These are phyloP conservation scores for Campoplex capitator DNA, from an alignment of 2,888 invertebrate species.

Conservation along the genomic window DNA sequence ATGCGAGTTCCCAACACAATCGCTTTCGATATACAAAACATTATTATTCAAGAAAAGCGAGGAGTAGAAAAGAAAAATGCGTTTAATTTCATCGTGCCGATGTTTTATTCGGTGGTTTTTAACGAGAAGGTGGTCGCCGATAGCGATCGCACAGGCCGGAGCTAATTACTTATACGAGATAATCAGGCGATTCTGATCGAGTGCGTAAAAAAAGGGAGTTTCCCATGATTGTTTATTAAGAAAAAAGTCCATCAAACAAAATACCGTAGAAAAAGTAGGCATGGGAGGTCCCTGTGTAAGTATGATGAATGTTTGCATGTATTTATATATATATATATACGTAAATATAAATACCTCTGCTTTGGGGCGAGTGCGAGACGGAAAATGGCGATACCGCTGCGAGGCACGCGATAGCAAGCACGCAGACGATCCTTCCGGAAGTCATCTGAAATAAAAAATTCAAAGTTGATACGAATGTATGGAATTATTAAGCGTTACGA, in stretches of 20 bases:
- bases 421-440: conserved; percentile 77
- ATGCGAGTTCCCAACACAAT: neutral
- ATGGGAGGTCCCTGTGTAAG: neutral
- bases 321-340: neutral
- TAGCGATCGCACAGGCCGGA: neutral
- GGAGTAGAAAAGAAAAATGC: neutral
- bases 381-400: conserved; percentile 78
- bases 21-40: neutral
- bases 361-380: conserved; percentile 74
- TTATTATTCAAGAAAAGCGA: neutral
- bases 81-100: neutral
- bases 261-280: neutral
- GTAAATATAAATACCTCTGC: conserved; percentile 72
- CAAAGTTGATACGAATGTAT: neutral
- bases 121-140: neutral
- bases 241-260: neutral
- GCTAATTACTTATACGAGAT: neutral
- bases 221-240: neutral
- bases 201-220: conserved; percentile 4
- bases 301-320: neutral
- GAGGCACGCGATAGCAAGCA: conserved; percentile 76
- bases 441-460: conserved; percentile 80
- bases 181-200: neutral
- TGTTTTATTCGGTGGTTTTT: neutral
- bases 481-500: neutral